Base-by-base conservation (phyloP, 2,113 vertebrate genomes). In the Arothron firmamentum region DNA sequence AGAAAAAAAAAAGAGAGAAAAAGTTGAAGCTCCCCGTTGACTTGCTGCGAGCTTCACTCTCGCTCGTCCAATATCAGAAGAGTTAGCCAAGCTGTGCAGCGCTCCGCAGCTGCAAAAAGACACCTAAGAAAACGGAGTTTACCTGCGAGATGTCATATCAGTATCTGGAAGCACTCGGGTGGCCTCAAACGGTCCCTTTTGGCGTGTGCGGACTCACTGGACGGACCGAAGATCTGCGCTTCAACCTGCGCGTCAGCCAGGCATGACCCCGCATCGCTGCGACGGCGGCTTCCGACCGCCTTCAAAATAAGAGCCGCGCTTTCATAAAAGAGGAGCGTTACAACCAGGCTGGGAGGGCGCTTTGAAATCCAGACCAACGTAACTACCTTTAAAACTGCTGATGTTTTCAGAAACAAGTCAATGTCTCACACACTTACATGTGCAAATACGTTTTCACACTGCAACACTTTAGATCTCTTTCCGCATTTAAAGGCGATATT, bases 61-160 rank as follows among this genome's bases (percentile, higher is more conserved):
- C 14, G 54, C 63, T 56, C 53, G 48, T 13, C 19, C 31, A 43
- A 15, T 2, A 19, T 23, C 14, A 6, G 34, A n/a, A n/a, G n/a
- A n/a, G n/a, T n/a, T n/a, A 1, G 19, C 53, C 9, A 59, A 17
- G 43, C 50, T 19, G 47, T 46, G 11, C 15, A 60, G 50, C 31
- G 31, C 18, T 1, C 12, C 21, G 10, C 12, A 18, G 19, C 53
- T 31, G 64, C 28, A 3, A 20, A 13, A 14, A 59, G 52, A 56
- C 13, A 66, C 45, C 11, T 16, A 16, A 60, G 23, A 19, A 59
- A 60, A 21, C 0, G 0, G 4, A 23, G 85, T 87, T 56, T 88
- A 94, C 93, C 93, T 93, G 87, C 93, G 93, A 84, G 93, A 94
- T 82, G 92, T 94, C 93, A 94, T 94, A 77, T 78, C 92, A 85